Conservation (phyloP, 2,797 vertebrate genomes). For the Amblyraja radiata region DNA sequence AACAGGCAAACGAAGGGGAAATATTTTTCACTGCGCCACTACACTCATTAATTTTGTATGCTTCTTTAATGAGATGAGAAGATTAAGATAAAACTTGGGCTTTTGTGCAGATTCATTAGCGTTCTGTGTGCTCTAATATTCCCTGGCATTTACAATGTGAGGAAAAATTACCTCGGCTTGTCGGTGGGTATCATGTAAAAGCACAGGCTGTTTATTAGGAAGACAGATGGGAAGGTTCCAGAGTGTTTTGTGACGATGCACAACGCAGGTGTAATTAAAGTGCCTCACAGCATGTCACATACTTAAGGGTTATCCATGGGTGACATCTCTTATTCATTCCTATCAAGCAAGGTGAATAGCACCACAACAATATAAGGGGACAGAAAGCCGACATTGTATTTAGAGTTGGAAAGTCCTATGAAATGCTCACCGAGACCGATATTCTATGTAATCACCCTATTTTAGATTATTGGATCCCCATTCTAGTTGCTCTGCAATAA, state of each 20-base stretch:
- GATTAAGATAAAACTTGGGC: neutral
- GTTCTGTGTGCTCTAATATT: conserved; percentile 13
- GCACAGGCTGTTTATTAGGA: conserved; percentile 32
- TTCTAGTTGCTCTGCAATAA: neutral
- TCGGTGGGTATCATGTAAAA: neutral
- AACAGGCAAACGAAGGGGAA: neutral
- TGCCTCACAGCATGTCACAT: conserved; percentile 31
- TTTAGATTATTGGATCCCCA: neutral
- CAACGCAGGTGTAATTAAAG: conserved; percentile 36
- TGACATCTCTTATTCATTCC: conserved; percentile 31
- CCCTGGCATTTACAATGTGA: conserved; percentile 27
- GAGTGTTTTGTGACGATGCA: conserved; percentile 37
- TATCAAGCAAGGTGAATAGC: conserved; percentile 30
- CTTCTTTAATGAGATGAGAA: conserved; percentile 6
- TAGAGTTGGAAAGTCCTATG: neutral
- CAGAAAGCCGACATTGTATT: neutral
- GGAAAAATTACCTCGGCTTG: conserved; percentile 16
- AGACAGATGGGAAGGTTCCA: conserved; percentile 35
- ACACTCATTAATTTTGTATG: neutral
- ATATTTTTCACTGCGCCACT: neutral
- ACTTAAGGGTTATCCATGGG: conserved; percentile 23
- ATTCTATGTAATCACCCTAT: neutral
- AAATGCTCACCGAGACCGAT: too few species aligned
- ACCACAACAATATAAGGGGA: neutral
- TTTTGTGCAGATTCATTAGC: conserved; percentile 18